Percentiles rank a stretch among this genome's conserved stretches.
Evolutionary conservation across 2,797 vertebrate species (phyloP).

Genomic region (Petrocephalus schoutedeni): DNA sequence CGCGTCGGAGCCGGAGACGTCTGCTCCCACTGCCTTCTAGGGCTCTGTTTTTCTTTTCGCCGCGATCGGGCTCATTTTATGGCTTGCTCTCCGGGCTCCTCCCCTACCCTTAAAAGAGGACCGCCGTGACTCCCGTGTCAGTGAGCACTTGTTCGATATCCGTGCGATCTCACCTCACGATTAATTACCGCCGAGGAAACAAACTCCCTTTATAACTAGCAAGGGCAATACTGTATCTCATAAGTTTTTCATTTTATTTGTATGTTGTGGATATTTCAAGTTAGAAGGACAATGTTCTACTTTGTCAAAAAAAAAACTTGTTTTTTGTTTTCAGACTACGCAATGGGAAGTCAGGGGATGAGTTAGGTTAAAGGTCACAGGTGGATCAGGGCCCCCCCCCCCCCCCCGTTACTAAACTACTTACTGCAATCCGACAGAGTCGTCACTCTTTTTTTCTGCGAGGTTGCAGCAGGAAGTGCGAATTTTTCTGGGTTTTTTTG

Average conservation of each 20-base stretch:
- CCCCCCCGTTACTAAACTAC: not conserved
- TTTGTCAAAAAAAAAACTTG: not conserved
- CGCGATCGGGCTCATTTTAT: slow-evolving; percentile 60
- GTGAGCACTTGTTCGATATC: not conserved
- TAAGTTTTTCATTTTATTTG: not conserved
- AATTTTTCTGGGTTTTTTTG: not conserved
- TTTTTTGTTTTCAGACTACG: not conserved
- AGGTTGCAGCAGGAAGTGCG: not conserved
- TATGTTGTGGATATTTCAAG: not conserved
- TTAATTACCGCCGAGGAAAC: not conserved
- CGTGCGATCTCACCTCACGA: not conserved
- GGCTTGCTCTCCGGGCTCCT: slow-evolving; percentile 52
- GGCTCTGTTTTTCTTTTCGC: slow-evolving; percentile 59
- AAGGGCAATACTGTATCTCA: not conserved
- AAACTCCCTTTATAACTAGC: not conserved
- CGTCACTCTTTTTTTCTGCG: not conserved
- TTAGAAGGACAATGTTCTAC: not conserved
- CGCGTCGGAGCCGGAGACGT: slow-evolving; percentile 16
- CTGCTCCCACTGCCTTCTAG: slow-evolving; percentile 44
- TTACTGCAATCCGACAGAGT: not conserved
- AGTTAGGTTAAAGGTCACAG: not conserved
- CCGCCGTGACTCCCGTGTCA: not conserved
- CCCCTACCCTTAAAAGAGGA: slow-evolving; percentile 39
- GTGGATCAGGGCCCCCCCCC: not conserved
- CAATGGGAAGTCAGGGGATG: not conserved